Evolutionary conservation across 1,140 invertebrate genomes (phyloP), one percentile per base, ranked within the genome.

Genomic region (Drosophila triauraria): DNA sequence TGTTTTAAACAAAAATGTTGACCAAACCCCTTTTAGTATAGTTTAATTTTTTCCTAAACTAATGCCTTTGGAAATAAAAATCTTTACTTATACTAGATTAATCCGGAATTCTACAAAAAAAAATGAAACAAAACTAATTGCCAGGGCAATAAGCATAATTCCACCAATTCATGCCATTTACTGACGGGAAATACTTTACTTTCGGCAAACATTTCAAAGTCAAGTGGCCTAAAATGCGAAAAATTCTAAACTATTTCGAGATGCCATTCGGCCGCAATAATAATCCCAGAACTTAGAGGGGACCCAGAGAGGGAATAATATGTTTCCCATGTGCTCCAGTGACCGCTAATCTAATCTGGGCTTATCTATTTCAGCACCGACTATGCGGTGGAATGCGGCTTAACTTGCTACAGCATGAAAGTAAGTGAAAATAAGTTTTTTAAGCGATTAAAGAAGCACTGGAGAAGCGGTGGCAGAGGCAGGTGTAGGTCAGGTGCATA

Each of bases 291-390:
- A 50, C 10, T 32, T 25, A 20, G 27, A 10, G 32, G 40, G 32
- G 32, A 15, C 25, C 8, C 17, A 6, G 15, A n/a, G 64, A 23
- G 64, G 23, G 32, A 47, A 56, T 43, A 78, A 48, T 78, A 78
- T 77, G 75, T 50, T 68, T 32, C 8, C 56, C 27, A 68, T 43
- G 38, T 56, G 70, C 54, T 69, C 50, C 75, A 60, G 30, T 69
- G 40, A 59, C 50, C 61, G 61, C 61, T 88, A 84, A 87, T 87
- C 83, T 88, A 84, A 87, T 87, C 84, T 67, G 17, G 48, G 76
- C 84, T 75, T 71, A 79, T 64, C 80, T 83, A 64, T 80, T 58
- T 42, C 17, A 48, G 23, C 51, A 70, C 48, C 50, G 56, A 57
- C n/a, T 20, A 23, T 25, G 75, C 47, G 58, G 46, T 1, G 75